phyloP scores from a whole-genome alignment of 2,888 invertebrate genomes.

The Brachyptera risi region DNA sequence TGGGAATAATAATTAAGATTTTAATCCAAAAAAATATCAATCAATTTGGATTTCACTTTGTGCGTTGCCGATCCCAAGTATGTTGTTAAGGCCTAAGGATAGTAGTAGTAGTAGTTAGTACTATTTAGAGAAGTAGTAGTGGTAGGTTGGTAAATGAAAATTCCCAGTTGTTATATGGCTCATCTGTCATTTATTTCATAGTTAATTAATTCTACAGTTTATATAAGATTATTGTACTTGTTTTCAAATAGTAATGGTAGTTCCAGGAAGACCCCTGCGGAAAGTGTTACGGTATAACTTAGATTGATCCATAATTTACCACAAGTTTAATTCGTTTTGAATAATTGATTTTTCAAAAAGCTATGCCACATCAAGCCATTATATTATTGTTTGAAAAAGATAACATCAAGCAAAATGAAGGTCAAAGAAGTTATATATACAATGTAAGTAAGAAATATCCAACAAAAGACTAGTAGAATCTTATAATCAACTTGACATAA shows the following conservation, averaged over 20 bases:
- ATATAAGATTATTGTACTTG: constrained; percentile 11
- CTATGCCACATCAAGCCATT: background rate
- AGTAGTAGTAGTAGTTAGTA: too few relatives aligned
- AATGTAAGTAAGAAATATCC: too few relatives aligned
- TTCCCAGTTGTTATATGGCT: background rate
- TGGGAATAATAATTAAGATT: too few relatives aligned
- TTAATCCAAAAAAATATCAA: too few relatives aligned
- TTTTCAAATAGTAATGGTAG: background rate
- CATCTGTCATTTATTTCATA: too few relatives aligned
- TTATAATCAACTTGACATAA: too few relatives aligned
- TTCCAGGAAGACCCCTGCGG: background rate
- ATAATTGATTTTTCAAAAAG: background rate
- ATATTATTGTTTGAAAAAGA: too few relatives aligned
- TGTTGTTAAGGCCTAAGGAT: background rate
- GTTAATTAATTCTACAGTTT: too few relatives aligned
- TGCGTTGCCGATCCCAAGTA: background rate
- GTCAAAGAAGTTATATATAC: too few relatives aligned
- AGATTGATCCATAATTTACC: constrained; percentile 2
- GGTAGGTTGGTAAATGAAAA: background rate
- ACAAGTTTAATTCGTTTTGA: constrained; percentile 4
- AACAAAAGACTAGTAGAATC: too few relatives aligned
- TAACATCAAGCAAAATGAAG: too few relatives aligned
- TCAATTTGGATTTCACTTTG: background rate
- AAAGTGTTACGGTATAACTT: background rate
- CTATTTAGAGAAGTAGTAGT: too few relatives aligned